Percentiles rank a stretch among this genome's conserved stretches.
These are phyloP conservation scores for Tragelaphus strepsiceros DNA, from an alignment of 2,113 vertebrate species.

Conservation along the genomic window DNA sequence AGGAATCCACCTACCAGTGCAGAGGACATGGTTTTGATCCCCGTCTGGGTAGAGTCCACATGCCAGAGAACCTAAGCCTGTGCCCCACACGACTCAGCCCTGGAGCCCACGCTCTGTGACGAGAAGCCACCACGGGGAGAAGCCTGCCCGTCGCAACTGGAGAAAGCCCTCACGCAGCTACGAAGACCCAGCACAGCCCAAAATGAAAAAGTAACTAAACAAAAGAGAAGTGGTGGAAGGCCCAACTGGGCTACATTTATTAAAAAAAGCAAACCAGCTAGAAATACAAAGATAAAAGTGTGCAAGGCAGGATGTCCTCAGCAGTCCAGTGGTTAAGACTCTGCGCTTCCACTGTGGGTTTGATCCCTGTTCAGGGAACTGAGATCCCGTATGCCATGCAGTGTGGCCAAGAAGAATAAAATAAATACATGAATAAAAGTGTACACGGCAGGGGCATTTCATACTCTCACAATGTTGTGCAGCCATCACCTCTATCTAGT, in stretches of 20 bases:
- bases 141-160: not conserved
- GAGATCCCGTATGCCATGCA: not conserved
- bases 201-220: not conserved
- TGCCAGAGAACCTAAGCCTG: not conserved
- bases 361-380: not conserved
- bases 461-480: fast-evolving
- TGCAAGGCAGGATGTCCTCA: not conserved
- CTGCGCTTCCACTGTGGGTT: fast-evolving
- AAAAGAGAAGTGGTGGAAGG: not conserved
- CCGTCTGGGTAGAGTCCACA: not conserved
- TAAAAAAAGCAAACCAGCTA: fast-evolving
- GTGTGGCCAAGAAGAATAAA: not conserved
- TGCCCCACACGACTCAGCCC: not conserved
- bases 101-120: fast-evolving
- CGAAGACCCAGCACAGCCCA: not conserved
- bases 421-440: not conserved
- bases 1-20: not conserved
- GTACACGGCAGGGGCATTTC: not conserved
- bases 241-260: not conserved
- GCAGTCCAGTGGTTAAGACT: not conserved
- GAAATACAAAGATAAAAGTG: not conserved
- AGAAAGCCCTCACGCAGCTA: fast-evolving
- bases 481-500: not conserved
- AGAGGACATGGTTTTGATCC: not conserved
- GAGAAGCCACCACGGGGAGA: not conserved